Evolutionary conservation across 2,797 vertebrate genomes (phyloP).

Genomic region (Menidia menidia): DNA sequence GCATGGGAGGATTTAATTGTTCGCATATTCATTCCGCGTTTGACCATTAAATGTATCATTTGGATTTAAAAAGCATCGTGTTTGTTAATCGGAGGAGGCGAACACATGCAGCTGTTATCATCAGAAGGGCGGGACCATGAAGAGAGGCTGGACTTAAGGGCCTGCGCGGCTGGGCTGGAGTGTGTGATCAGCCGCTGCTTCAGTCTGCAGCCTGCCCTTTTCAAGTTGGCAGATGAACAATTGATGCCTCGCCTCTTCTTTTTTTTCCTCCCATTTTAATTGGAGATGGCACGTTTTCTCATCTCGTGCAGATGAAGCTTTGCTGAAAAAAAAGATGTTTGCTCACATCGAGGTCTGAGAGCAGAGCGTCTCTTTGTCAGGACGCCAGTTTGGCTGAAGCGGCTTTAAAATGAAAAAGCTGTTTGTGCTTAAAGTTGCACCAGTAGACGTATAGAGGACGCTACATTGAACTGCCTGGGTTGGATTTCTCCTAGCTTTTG

Average conservation of each 20-base stretch:
- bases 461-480: neutral
- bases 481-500: neutral
- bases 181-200: too few relatives aligned
- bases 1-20: too few relatives aligned
- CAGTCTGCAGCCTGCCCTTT: too few relatives aligned
- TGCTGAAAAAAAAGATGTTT: neutral
- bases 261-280: neutral
- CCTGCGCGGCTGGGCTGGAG: too few relatives aligned
- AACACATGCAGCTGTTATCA: too few relatives aligned
- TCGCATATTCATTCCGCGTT: too few relatives aligned
- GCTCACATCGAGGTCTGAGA: neutral
- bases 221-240: neutral
- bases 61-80: too few relatives aligned
- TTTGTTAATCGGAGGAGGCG: too few relatives aligned
- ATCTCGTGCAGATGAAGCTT: neutral
- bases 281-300: neutral
- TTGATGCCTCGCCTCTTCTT: neutral
- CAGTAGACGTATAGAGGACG: neutral
- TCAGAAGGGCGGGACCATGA: too few relatives aligned
- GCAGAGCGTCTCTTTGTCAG: neutral
- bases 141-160: neutral
- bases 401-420: neutral
- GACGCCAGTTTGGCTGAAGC: neutral
- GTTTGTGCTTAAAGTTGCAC: neutral
- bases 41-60: too few relatives aligned